Evolutionary conservation across 2,797 vertebrate species (phyloP), one percentile per base, ranked within the genome.

Genomic region (Acrossocheilus fasciatus): DNA sequence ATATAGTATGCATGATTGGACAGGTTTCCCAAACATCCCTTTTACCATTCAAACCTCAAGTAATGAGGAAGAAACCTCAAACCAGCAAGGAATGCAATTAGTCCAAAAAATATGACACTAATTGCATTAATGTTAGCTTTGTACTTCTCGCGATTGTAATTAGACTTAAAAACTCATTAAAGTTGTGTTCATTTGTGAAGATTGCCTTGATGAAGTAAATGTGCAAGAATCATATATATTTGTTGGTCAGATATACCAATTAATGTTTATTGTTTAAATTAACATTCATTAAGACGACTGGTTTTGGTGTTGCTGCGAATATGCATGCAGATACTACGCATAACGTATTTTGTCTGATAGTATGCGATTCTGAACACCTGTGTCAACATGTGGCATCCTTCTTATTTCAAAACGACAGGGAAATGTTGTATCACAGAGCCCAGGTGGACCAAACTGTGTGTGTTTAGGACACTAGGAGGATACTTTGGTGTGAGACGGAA

Each of bases 381-480:
- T 64, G 62, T 69, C 54, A 3, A 30, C 39, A 64, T 62, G 18
- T 1, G 6, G 30, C n/a, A 30, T 45, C 4, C 62, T 43, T 15
- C 45, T 68, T 69, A 39, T 66, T 50, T 47, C 17, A 50, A 52
- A 68, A 50, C 4, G 34, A 50, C 75, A 43, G 14, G 11, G 39
- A 39, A 41, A 78, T 41, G 52, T n/a, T 78, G 2, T 20, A 39
- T 54, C 78, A 43, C 18, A 34, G 47, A 43, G 8, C 39, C 3
- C 8, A 59, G 30, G 30, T 36, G 14, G 66, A 30, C 18, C 3
- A 50, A 50, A 18, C n/a, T 81, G 20, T 54, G 26, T 83, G 83
- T 83, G 83, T 72, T 81, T 57, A 70, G 3, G 20, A 82, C 57
- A 78, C 64, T 66, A 59, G 12, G 75, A 87, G 62, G 83, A 47